Evolutionary conservation across 1,140 invertebrate species (phyloP), one percentile per base, ranked within the genome.

Genomic region (Calephelis nemesis): DNA sequence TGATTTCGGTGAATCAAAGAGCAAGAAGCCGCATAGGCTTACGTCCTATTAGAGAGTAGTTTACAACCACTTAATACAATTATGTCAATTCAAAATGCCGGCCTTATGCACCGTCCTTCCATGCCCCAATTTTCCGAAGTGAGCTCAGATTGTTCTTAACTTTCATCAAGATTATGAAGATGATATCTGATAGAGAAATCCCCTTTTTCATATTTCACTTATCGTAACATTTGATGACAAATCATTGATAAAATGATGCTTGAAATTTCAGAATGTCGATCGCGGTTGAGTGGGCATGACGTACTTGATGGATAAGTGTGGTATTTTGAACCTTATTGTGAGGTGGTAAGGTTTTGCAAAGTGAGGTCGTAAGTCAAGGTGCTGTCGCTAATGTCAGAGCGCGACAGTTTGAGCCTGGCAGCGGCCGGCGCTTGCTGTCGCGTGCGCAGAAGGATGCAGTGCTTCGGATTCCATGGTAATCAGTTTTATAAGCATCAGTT

Each of bases 391-490:
- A 88, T 88, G 88, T 81, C 85, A 65, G 88, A 84, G 70, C 71
- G 81, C 67, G 85, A 88, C 77, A 82, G 66, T 75, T 62, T 67
- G 58, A 74, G 70, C 60, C 62, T 73, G 9, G 52, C 63, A 47
- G 52, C 67, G 10, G 72, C 62, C 48, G 65, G 81, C 63, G 78
- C 82, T n/a, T 88, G 87, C 72, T 90, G 86, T 66, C 85, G 84
- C 76, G 83, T 84, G 75, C 86, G 88, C 65, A 71, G 85, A 13
- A 88, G 76, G 65, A 89, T 91, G 85, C 85, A 85, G 82, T 91
- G 88, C 74, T 91, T 91, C 74, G 85, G 87, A 81, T 85, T 89
- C 72, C 75, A 81, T 71, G 88, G 88, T 91, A 87, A 85, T 73
- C 66, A 74, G 72, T 78, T 76, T 50, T 58, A n/a, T 15, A 58